Conservation (phyloP, 1,140 invertebrate species). For the Plectrocnemia conspersa region DNA sequence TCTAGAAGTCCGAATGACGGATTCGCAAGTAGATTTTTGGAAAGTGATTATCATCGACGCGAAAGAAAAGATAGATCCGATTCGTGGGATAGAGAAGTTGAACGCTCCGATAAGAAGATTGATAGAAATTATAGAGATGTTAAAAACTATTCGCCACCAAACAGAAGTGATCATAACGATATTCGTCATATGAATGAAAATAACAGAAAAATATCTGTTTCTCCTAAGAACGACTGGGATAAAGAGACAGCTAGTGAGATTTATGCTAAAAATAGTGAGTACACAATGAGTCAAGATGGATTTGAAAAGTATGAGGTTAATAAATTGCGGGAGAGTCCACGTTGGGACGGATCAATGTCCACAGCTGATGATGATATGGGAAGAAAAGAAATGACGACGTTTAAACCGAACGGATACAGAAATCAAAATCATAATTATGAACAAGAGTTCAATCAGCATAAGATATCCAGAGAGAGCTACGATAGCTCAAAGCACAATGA, state of each 20-base stretch:
- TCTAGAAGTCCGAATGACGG: constrained; percentile 29
- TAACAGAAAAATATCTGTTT: constrained; percentile 26
- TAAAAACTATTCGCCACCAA: constrained; percentile 25
- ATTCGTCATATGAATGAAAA: constrained; percentile 20
- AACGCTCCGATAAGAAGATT: constrained; percentile 29
- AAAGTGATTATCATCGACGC: constrained; percentile 29
- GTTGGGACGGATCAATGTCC: constrained; percentile 31
- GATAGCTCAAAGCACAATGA: constrained; percentile 40
- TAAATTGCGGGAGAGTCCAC: constrained; percentile 28
- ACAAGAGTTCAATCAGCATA: constrained; percentile 17
- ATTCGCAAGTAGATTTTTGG: constrained; percentile 34
- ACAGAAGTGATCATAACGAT: constrained; percentile 18
- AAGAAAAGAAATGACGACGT: constrained; percentile 17
- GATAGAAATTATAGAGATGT: constrained; percentile 23
- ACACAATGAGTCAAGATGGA: constrained; percentile 40
- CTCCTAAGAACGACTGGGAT: constrained; percentile 33
- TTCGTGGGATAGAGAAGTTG: constrained; percentile 35
- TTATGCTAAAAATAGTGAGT: constrained; percentile 32
- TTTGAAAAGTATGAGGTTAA: constrained; percentile 47
- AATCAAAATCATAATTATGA: constrained; percentile 22
- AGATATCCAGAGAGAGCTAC: constrained; percentile 41
- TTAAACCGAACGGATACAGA: constrained; percentile 27
- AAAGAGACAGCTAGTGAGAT: constrained; percentile 33
- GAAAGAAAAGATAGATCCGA: constrained; percentile 33
- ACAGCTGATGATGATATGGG: constrained; percentile 28